A percentile compares a stretch with the other conserved stretches of the same genome.
Evolutionary conservation across 35 echinoderm and acorn worm species (phyloP).

Genomic region (Apostichopus parvimensis): DNA sequence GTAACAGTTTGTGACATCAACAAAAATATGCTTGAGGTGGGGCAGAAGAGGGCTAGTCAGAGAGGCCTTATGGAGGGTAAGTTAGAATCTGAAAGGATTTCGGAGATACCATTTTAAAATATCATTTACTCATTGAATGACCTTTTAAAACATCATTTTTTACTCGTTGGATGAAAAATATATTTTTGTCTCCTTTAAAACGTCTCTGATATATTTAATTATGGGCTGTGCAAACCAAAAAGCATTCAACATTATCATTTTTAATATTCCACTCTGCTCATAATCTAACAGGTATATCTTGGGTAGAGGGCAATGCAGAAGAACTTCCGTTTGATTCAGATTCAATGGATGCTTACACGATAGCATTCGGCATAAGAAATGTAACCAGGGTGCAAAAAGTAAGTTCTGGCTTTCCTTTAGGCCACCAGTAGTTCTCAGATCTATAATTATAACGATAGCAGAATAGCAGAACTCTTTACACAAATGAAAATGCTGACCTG

Average conservation of each 20-base stretch:
- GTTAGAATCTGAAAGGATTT: neutral
- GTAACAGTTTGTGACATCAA: conserved; percentile 95
- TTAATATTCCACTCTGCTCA: neutral
- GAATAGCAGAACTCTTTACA: no score
- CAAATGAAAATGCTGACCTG: no score
- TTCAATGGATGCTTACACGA: conserved; percentile 92
- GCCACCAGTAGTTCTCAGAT: no score
- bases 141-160: no score
- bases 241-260: no score
- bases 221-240: no score
- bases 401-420: neutral
- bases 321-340: conserved; percentile 76
- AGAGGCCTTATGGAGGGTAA: conserved; percentile 71
- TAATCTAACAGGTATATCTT: conserved; percentile 72
- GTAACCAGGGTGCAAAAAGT: conserved; percentile 86
- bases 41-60: conserved; percentile 73
- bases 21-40: conserved; percentile 84
- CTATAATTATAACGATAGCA: no score
- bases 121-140: no score
- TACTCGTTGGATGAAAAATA: no score
- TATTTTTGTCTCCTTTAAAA: no score
- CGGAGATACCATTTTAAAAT: no score
- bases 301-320: conserved; percentile 91
- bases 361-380: conserved; percentile 99
- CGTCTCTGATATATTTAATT: no score